Evolutionary conservation across 1,140 invertebrate genomes (phyloP).

Genomic region (Meteorus sp.): DNA sequence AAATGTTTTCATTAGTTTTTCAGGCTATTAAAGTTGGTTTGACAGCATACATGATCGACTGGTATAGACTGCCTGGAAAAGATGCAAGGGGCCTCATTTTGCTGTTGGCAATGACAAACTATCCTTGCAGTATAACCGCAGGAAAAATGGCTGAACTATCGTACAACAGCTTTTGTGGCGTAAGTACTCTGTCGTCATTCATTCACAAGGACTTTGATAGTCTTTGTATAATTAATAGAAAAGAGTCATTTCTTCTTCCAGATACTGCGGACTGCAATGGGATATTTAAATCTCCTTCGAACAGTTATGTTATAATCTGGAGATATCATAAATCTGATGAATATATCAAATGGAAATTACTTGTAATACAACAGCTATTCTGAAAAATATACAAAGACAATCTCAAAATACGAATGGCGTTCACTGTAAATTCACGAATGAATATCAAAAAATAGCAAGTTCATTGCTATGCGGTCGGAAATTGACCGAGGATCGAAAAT

Average conservation of each 20-base stretch:
- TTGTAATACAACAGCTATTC: no score
- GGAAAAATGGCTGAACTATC: conserved; percentile 37
- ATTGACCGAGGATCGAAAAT: no score
- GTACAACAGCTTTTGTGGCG: conserved; percentile 35
- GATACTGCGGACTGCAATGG: conserved; percentile 18
- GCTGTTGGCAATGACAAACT: conserved; percentile 36
- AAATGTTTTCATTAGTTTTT: no score
- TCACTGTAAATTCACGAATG: no score
- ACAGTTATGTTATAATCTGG: neutral
- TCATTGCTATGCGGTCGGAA: no score
- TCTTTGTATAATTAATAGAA: no score
- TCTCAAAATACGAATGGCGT: no score
- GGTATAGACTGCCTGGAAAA: conserved; percentile 30
- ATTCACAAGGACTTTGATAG: no score
- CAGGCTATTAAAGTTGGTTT: conserved; percentile 29
- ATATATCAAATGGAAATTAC: no score
- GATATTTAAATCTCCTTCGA: conserved; percentile 23
- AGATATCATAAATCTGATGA: no score
- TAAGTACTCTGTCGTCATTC: conserved; percentile 29
- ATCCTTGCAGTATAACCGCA: conserved; percentile 34
- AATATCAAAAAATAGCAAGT: no score
- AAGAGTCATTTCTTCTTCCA: conserved; percentile 10
- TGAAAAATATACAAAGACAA: no score
- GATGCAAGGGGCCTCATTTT: conserved; percentile 31
- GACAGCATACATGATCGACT: conserved; percentile 30